Conservation (phyloP, 2,113 vertebrate species). For the Solenodon paradoxus region DNA sequence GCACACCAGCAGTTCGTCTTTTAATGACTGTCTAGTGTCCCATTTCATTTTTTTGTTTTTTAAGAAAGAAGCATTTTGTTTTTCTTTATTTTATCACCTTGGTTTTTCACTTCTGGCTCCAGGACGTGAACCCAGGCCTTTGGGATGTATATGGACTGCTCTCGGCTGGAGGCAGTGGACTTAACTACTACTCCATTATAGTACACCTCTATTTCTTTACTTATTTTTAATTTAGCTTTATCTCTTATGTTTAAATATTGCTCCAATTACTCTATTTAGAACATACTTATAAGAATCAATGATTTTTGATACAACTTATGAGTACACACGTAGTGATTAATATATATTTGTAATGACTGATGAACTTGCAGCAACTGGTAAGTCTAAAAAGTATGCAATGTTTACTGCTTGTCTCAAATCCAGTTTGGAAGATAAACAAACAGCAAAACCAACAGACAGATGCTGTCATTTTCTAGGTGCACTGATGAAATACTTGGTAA, state of each 20-base stretch:
- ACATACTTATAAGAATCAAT: background rate
- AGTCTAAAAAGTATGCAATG: background rate
- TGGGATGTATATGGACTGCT: no score
- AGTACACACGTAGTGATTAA: background rate
- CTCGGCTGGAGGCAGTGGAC: no score
- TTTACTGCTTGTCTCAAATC: background rate
- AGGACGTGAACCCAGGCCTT: no score
- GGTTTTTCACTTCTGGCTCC: no score
- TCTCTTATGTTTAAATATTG: background rate
- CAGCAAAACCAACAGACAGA: background rate
- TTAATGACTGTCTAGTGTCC: no score
- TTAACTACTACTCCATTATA: no score
- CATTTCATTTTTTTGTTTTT: no score
- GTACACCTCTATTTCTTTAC: background rate
- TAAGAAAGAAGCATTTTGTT: no score
- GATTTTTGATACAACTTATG: background rate
- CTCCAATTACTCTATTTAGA: background rate
- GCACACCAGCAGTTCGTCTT: no score
- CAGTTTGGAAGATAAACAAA: constrained; percentile 15
- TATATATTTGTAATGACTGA: background rate
- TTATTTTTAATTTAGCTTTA: background rate
- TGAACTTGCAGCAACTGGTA: background rate
- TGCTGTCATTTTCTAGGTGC: background rate
- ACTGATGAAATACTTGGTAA: background rate
- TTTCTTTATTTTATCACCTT: no score